Evolutionary conservation across 2,797 vertebrate species (phyloP).

Genomic region (Austrolebias charrua): DNA sequence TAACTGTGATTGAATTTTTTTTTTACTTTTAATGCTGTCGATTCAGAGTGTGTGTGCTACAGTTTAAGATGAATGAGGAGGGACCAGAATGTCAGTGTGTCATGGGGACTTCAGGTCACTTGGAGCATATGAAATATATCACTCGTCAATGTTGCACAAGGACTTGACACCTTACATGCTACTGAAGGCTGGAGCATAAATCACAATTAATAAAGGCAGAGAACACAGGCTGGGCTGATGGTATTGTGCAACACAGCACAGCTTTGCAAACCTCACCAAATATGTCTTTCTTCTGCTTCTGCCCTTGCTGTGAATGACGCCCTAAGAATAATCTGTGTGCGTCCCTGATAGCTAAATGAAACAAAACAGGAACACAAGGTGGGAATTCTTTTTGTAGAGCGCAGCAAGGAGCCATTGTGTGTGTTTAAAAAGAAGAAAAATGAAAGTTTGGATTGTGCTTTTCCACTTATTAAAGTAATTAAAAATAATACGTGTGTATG

Average conservation of each 20-base stretch:
- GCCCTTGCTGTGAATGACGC: conserved; percentile 75
- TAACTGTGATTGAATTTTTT: conserved; percentile 30
- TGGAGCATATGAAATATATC: conserved; percentile 66
- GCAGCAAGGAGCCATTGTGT: conserved; percentile 46
- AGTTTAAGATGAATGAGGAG: conserved; percentile 46
- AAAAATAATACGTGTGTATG: conserved; percentile 36
- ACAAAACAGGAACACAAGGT: conserved; percentile 65
- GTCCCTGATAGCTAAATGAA: conserved; percentile 62
- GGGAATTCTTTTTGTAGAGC: conserved; percentile 55
- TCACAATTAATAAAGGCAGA: conserved; percentile 77
- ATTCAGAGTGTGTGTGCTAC: conserved; percentile 27
- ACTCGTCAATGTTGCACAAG: conserved; percentile 59
- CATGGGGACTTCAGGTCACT: conserved; percentile 68
- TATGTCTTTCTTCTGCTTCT: conserved; percentile 57
- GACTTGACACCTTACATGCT: conserved; percentile 61
- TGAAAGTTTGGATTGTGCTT: conserved; percentile 34
- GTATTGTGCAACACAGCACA: conserved; percentile 34
- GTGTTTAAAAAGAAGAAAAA: conserved; percentile 48
- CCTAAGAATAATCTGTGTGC: conserved; percentile 69
- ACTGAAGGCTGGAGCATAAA: conserved; percentile 74
- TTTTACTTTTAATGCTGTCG: conserved; percentile 10
- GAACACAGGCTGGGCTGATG: conserved; percentile 67
- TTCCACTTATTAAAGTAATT: conserved; percentile 62
- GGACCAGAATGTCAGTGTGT: conserved; percentile 46
- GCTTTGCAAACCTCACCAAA: conserved; percentile 62